Evolutionary conservation across 1,140 invertebrate species (phyloP).

Genomic region (Rhopalosiphum maidis): DNA sequence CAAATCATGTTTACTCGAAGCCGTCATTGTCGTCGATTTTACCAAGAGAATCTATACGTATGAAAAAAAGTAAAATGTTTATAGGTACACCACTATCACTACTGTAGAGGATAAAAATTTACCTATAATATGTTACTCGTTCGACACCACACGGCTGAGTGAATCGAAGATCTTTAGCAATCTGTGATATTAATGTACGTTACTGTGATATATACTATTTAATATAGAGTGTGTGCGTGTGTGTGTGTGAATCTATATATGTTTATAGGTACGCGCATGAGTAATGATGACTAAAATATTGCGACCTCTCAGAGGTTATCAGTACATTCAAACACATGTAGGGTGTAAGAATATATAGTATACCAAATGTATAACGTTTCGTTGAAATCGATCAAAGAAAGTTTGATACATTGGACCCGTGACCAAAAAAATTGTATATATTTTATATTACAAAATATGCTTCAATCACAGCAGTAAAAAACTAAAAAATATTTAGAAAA

Average conservation of each 20-base stretch:
- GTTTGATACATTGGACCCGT: neutral
- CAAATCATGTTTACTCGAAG: neutral
- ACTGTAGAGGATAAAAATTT: neutral
- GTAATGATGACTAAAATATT: neutral
- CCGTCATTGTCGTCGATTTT: neutral
- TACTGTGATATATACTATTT: neutral
- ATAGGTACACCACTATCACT: neutral
- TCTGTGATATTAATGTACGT: neutral
- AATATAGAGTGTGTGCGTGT: neutral
- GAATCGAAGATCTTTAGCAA: neutral
- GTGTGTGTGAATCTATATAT: neutral
- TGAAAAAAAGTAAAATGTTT: neutral
- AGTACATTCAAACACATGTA: neutral
- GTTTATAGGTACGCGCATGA: neutral
- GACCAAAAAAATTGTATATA: neutral
- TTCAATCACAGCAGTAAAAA: neutral
- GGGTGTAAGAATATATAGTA: neutral
- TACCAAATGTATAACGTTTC: neutral
- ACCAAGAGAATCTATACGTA: neutral
- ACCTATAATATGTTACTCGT: neutral
- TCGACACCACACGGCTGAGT: neutral
- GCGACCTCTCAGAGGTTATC: conserved; percentile 3
- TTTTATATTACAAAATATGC: neutral
- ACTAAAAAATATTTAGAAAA: neutral
- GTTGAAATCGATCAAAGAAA: neutral